Evolutionary conservation across 2,888 invertebrate species (phyloP).

Genomic region (Rotaria socialis): DNA sequence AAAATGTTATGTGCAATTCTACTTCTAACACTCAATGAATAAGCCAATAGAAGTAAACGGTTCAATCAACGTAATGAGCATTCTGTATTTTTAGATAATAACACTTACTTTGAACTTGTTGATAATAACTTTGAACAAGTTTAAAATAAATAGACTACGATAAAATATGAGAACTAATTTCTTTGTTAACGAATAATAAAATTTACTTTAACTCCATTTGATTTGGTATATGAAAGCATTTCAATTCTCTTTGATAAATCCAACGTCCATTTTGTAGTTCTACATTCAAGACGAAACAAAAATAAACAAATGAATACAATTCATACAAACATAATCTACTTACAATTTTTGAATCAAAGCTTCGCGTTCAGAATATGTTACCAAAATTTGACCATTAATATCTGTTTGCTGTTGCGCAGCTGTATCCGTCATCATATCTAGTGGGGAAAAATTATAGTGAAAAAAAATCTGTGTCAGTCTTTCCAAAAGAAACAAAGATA

Average conservation of each 20-base stretch:
- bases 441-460: neutral
- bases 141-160: neutral
- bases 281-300: neutral
- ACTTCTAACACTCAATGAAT: neutral
- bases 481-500: neutral
- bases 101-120: neutral
- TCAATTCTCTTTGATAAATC: neutral
- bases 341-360: neutral
- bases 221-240: neutral
- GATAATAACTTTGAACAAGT: neutral
- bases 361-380: neutral
- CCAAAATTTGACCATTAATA: neutral
- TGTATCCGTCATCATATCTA: slow-evolving; percentile 3
- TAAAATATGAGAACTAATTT: neutral
- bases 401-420: neutral
- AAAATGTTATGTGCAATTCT: neutral
- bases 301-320: too few species aligned
- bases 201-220: neutral
- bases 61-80: neutral
- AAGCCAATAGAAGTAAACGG: neutral
- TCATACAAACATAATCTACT: neutral
- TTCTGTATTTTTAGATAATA: too few species aligned
- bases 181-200: neutral
- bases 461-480: neutral
- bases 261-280: neutral